Percentiles rank a stretch among this genome's conserved stretches.
Evolutionary conservation across 2,113 vertebrate genomes (phyloP).

Genomic region (Colossoma macropomum): DNA sequence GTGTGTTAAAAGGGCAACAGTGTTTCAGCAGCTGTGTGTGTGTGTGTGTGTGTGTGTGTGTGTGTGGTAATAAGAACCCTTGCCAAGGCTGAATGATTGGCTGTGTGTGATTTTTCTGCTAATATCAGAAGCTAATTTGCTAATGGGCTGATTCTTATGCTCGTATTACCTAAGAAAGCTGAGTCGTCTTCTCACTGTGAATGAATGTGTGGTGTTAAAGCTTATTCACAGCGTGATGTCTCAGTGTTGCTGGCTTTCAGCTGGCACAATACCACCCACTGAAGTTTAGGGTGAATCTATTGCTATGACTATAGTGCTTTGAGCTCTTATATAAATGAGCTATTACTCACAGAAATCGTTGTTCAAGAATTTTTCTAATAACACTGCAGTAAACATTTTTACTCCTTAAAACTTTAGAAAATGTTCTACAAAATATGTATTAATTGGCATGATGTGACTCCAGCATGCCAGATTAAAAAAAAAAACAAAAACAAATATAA

Average conservation of each 20-base stretch:
- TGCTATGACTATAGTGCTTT: too few species aligned
- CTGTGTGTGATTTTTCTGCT: background rate
- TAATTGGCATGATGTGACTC: too few species aligned
- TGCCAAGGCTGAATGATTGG: background rate
- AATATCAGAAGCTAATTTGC: conserved; percentile 12
- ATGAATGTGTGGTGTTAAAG: background rate
- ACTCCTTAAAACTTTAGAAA: too few species aligned
- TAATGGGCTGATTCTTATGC: background rate
- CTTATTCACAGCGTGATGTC: background rate
- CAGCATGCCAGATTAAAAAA: too few species aligned
- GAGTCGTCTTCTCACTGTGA: background rate
- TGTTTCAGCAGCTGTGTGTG: background rate
- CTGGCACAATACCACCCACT: too few species aligned
- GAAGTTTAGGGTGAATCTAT: too few species aligned
- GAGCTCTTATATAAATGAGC: too few species aligned
- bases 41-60: background rate
- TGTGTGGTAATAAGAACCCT: background rate
- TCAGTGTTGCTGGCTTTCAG: background rate
- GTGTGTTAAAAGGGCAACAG: conserved; percentile 55
- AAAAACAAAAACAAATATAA: too few species aligned
- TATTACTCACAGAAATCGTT: too few species aligned
- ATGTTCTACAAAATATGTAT: too few species aligned
- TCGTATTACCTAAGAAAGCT: background rate
- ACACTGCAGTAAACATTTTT: too few species aligned
- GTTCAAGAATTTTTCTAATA: too few species aligned